A percentile compares a stretch with the other conserved stretches of the same genome.
Conservation (phyloP, 2,113 vertebrate species). For the Amia ocellicauda region DNA sequence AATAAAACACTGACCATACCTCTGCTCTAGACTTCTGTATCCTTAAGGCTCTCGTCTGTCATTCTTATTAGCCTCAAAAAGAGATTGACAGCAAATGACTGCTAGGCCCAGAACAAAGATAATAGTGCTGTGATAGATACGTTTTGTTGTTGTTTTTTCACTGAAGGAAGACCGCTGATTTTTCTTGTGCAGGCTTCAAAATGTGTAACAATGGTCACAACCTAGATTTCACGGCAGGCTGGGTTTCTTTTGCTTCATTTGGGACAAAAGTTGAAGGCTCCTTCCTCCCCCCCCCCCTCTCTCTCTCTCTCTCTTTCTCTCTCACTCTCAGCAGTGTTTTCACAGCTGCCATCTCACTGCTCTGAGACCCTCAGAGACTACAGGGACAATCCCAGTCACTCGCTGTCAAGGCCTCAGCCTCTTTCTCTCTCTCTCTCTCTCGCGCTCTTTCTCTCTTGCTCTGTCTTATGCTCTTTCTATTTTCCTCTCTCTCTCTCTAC, state of each 20-base stretch:
- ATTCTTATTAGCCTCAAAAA: background rate
- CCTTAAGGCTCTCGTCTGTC: background rate
- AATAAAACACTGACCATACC: no score
- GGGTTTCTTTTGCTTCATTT: slow-evolving; percentile 30
- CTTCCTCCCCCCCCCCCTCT: slow-evolving; percentile 25
- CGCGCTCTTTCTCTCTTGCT: background rate
- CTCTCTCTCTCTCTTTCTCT: slow-evolving; percentile 4
- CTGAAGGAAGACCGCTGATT: background rate
- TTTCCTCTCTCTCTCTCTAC: no score
- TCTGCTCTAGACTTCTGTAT: background rate
- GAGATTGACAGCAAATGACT: background rate
- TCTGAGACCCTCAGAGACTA: slow-evolving; percentile 20
- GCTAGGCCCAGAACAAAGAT: slow-evolving; percentile 5
- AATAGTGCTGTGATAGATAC: background rate
- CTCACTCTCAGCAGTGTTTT: slow-evolving; percentile 48
- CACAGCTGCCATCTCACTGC: slow-evolving; percentile 43
- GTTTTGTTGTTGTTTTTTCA: background rate
- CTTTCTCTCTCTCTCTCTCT: slow-evolving; percentile 7
- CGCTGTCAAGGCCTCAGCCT: slow-evolving; percentile 16
- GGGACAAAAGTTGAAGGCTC: background rate
- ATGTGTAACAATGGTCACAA: slow-evolving; percentile 29
- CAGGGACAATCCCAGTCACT: slow-evolving; percentile 22
- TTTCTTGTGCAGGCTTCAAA: slow-evolving; percentile 1
- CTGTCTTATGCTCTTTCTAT: background rate
- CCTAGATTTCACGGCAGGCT: slow-evolving; percentile 18